phyloP scores from a whole-genome alignment of 2,113 vertebrate genomes.

The Lepidothrix coronata region DNA sequence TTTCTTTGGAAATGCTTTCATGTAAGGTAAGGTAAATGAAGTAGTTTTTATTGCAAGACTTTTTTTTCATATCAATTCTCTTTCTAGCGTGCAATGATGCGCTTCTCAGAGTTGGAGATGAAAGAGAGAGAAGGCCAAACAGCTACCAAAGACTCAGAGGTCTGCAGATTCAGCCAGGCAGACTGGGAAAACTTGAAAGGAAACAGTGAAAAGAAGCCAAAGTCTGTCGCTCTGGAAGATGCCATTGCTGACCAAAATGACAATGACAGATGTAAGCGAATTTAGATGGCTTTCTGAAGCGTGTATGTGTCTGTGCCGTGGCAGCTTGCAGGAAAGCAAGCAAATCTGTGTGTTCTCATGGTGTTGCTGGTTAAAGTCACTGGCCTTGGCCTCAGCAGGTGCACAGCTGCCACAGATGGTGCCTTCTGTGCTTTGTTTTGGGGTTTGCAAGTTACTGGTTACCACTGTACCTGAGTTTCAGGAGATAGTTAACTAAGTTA shows the following conservation, averaged over 20 bases:
- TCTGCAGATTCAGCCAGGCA: slow-evolving; percentile 80
- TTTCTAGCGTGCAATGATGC: slow-evolving; percentile 94
- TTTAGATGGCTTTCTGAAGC: slow-evolving; percentile 48
- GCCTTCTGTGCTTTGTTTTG: neutral
- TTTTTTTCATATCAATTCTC: slow-evolving; percentile 82
- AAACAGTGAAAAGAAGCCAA: slow-evolving; percentile 81
- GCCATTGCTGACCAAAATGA: slow-evolving; percentile 77
- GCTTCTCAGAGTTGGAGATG: slow-evolving; percentile 97
- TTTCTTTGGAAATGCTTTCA: slow-evolving; percentile 76
- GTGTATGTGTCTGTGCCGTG: neutral
- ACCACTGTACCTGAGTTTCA: neutral
- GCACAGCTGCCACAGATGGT: neutral
- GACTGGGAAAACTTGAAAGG: slow-evolving; percentile 86
- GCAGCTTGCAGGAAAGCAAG: neutral
- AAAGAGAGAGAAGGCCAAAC: slow-evolving; percentile 89
- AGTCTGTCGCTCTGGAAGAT: slow-evolving; percentile 78
- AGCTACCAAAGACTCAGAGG: slow-evolving; percentile 85
- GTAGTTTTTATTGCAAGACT: slow-evolving; percentile 70
- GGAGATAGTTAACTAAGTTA: neutral
- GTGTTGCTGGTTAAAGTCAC: neutral
- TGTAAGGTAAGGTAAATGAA: slow-evolving; percentile 76
- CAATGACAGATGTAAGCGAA: slow-evolving; percentile 78
- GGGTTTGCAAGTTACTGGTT: neutral
- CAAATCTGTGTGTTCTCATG: neutral
- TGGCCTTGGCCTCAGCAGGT: neutral